phyloP scores from a whole-genome alignment of 2,888 invertebrate genomes.

The Drosophila buzzatii region DNA sequence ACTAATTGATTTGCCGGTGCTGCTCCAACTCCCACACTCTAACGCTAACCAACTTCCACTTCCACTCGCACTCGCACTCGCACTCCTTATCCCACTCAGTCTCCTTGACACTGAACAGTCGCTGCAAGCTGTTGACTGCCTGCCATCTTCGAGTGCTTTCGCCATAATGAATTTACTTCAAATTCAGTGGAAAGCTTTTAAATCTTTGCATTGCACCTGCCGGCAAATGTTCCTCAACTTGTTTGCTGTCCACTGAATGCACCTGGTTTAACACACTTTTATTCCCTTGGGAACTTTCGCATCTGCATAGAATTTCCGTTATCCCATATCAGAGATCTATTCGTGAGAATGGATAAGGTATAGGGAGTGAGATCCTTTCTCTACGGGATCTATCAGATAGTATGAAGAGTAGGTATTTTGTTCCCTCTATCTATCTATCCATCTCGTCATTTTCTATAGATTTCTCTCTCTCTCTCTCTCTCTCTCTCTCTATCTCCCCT shows the following conservation, averaged over 20 bases:
- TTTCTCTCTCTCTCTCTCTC: too few species aligned
- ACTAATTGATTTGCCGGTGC: slow-evolving; percentile 73
- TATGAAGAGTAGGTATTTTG: too few species aligned
- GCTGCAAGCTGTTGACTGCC: slow-evolving; percentile 1
- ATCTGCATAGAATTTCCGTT: not conserved
- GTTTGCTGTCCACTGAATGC: not conserved
- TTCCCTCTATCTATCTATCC: too few species aligned
- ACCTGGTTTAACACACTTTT: not conserved
- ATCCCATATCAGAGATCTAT: not conserved
- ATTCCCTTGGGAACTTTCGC: not conserved
- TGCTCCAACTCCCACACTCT: not conserved
- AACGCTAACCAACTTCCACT: not conserved
- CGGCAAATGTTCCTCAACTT: not conserved
- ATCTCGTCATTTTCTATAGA: too few species aligned
- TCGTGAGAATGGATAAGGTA: not conserved
- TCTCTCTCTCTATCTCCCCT: too few species aligned
- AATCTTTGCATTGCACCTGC: not conserved
- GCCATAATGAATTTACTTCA: slow-evolving; percentile 44
- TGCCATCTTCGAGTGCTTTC: slow-evolving; percentile 36
- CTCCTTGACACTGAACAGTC: slow-evolving; percentile 3
- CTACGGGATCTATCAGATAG: too few species aligned
- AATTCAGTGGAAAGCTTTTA: slow-evolving; percentile 20
- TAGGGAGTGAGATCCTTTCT: too few species aligned
- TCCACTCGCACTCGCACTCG: not conserved
- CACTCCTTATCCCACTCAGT: not conserved